Conservation (phyloP, 1,140 invertebrate genomes). For the Trachymyrmex cornetzi region DNA sequence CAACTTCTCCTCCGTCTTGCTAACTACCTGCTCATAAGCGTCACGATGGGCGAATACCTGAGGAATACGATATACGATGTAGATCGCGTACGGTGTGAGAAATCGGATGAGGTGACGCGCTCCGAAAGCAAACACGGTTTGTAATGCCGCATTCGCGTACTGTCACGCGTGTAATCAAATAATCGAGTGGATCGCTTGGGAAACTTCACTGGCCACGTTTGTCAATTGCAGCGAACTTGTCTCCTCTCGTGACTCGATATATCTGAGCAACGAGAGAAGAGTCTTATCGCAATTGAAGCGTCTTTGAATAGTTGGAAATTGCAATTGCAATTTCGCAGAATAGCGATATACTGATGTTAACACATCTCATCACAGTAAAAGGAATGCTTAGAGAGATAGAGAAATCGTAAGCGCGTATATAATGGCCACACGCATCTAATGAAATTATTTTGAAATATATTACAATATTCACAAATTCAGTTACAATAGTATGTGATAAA, state of each 20-base stretch:
- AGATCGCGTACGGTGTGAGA: background rate
- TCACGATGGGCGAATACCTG: conserved; percentile 95
- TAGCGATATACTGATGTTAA: background rate
- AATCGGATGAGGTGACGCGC: background rate
- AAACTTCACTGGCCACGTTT: background rate
- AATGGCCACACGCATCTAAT: too few relatives aligned
- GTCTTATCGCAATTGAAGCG: background rate
- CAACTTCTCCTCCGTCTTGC: conserved; percentile 96
- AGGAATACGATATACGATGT: background rate
- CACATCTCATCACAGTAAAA: background rate
- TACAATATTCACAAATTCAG: background rate
- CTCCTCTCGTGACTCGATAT: conserved; percentile 3
- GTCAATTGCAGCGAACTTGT: conserved; percentile 27
- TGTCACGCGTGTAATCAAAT: conserved; percentile 27
- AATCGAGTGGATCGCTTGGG: conserved; percentile 8
- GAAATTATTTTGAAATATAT: background rate
- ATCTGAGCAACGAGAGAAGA: background rate
- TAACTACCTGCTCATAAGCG: conserved; percentile 95
- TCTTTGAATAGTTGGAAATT: conserved; percentile 26
- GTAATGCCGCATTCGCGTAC: conserved; percentile 29
- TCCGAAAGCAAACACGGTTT: background rate
- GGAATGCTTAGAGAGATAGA: background rate
- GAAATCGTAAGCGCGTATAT: background rate
- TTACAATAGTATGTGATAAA: too few relatives aligned
- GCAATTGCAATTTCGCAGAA: background rate